These are phyloP conservation scores for Mus musculus DNA, from an alignment of 2,113 vertebrate genomes.

Conservation along the genomic window DNA sequence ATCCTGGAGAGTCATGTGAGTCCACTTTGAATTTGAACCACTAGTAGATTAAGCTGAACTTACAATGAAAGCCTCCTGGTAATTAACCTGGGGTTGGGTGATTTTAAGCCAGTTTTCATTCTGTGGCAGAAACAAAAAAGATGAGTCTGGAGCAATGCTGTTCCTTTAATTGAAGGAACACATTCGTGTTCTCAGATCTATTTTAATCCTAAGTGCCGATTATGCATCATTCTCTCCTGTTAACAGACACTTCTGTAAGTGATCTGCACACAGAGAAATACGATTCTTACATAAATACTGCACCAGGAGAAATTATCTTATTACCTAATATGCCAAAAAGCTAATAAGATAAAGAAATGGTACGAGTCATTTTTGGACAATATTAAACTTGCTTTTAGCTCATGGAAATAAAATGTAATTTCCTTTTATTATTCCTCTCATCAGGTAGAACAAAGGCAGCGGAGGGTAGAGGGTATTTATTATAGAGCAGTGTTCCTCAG, in stretches of 20 bases:
- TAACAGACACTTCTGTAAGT: constrained; percentile 82
- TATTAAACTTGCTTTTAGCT: constrained; percentile 81
- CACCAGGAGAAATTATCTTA: constrained; percentile 81
- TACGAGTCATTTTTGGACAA: constrained; percentile 78
- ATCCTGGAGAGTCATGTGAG: constrained; percentile 17
- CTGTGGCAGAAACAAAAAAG: constrained; percentile 63
- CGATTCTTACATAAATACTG: constrained; percentile 81
- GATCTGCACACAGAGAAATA: constrained; percentile 79
- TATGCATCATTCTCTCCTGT: constrained; percentile 80
- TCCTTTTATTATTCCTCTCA: constrained; percentile 77
- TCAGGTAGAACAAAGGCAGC: constrained; percentile 73
- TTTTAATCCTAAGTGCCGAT: constrained; percentile 83
- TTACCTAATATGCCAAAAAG: constrained; percentile 80
- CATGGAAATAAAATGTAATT: constrained; percentile 80
- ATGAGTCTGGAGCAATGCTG: constrained; percentile 69
- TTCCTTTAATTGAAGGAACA: constrained; percentile 81
- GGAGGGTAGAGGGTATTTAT: constrained; percentile 36
- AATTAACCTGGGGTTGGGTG: constrained; percentile 62
- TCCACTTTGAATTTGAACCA: constrained; percentile 61
- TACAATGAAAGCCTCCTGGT: constrained; percentile 12
- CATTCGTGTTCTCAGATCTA: constrained; percentile 80
- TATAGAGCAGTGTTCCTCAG: constrained; percentile 22
- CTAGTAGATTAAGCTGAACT: constrained; percentile 58
- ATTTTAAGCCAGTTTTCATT: constrained; percentile 68
- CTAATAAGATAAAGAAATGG: constrained; percentile 81